phyloP scores from a whole-genome alignment of 1,140 invertebrate species.

The Batillaria attramentaria region DNA sequence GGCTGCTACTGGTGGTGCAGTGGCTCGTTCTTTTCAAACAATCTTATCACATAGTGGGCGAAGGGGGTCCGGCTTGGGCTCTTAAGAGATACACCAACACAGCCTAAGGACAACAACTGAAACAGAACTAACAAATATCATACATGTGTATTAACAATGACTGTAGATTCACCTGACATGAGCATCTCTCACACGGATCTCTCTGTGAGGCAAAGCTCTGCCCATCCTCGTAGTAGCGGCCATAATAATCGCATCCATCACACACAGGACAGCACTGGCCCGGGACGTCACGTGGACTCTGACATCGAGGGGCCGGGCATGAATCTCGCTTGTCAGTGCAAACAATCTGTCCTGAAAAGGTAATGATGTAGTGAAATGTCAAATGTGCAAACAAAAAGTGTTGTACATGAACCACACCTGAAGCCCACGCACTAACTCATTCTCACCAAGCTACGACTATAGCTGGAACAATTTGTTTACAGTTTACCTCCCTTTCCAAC shows the following conservation, averaged over 20 bases:
- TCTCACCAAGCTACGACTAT: neutral
- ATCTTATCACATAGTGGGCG: too few relatives aligned
- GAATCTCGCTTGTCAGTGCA: constrained; percentile 47
- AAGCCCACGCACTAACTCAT: neutral
- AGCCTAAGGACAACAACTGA: too few relatives aligned
- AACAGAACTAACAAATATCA: too few relatives aligned
- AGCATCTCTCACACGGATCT: constrained; percentile 60
- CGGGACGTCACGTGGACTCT: constrained; percentile 36
- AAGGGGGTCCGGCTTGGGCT: too few relatives aligned
- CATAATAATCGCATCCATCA: constrained; percentile 57
- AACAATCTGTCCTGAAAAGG: constrained; percentile 57
- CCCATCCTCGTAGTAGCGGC: constrained; percentile 56
- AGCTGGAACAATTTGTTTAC: neutral
- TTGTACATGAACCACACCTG: neutral
- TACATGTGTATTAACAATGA: too few relatives aligned
- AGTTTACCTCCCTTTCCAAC: too few relatives aligned
- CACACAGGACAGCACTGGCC: constrained; percentile 66
- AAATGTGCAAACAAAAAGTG: neutral
- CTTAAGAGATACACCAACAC: too few relatives aligned
- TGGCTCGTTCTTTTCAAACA: too few relatives aligned
- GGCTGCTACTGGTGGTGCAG: too few relatives aligned
- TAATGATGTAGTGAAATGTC: neutral
- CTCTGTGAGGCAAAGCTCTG: constrained; percentile 48
- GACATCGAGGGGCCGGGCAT: constrained; percentile 54
- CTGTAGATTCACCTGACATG: constrained; percentile 62